Evolutionary conservation across 35 echinoderm and acorn worm species (phyloP).

Genomic region (Chiridota heheva): DNA sequence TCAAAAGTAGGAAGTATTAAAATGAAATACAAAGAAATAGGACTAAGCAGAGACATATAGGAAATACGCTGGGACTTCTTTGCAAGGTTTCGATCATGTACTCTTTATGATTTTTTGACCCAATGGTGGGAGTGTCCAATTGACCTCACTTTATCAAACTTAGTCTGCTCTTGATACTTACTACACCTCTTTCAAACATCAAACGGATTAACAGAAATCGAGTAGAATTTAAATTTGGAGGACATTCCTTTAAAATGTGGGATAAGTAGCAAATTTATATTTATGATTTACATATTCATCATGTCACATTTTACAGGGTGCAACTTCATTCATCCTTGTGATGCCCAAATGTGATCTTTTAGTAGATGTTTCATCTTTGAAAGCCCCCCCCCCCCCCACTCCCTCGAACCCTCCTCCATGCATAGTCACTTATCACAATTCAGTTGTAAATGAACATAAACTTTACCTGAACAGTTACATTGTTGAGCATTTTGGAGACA

Average conservation of each 20-base stretch:
- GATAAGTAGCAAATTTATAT: conserved; percentile 13
- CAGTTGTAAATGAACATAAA: not conserved
- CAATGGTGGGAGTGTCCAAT: too few species aligned
- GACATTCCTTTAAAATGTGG: too few species aligned
- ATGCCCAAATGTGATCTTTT: conserved; percentile 5
- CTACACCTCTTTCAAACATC: too few species aligned
- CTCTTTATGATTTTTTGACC: too few species aligned
- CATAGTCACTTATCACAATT: too few species aligned
- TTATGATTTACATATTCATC: conserved; percentile 23
- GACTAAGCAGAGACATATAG: not conserved
- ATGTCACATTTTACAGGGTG: too few species aligned
- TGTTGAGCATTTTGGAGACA: conserved; percentile 19
- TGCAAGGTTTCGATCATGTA: too few species aligned
- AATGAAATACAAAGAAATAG: not conserved
- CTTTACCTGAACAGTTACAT: not conserved
- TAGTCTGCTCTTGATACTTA: too few species aligned
- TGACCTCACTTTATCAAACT: conserved; percentile 13
- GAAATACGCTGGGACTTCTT: not conserved
- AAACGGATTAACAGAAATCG: too few species aligned
- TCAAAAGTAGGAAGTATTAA: not conserved
- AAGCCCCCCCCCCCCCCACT: too few species aligned
- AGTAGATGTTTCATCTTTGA: conserved; percentile 2
- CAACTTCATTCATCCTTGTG: conserved; percentile 11
- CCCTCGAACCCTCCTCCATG: too few species aligned
- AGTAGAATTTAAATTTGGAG: too few species aligned